A percentile compares a stretch with the other conserved stretches of the same genome.
phyloP scores from a whole-genome alignment of 2,888 invertebrate genomes.

The Blomia tropicalis region DNA sequence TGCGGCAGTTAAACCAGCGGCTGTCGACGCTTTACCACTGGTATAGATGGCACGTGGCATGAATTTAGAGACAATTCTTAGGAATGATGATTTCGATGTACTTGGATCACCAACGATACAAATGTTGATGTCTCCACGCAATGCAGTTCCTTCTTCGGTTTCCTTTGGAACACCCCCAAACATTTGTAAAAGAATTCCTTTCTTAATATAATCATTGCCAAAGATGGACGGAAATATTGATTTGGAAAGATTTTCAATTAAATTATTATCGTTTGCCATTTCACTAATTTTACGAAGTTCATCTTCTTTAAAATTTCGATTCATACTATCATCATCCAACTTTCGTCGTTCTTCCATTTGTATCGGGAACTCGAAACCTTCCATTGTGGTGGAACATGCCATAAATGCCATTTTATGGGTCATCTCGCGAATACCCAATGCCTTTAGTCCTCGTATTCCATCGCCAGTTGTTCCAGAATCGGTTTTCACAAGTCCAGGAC shows the following conservation, averaged over 20 bases:
- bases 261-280: slow-evolving; percentile 79
- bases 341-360: slow-evolving; percentile 33
- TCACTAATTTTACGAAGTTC: slow-evolving; percentile 91
- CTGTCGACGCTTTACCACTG: slow-evolving; percentile 91
- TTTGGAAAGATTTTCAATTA: slow-evolving; percentile 73
- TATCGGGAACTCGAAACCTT: slow-evolving; percentile 18
- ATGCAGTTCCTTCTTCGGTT: slow-evolving; percentile 71
- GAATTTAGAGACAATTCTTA: slow-evolving; percentile 72
- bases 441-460: slow-evolving; percentile 70
- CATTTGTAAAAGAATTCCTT: slow-evolving; percentile 70
- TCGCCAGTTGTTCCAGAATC: slow-evolving; percentile 40
- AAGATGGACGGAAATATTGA: slow-evolving; percentile 91
- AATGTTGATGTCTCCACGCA: slow-evolving; percentile 90
- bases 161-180: slow-evolving; percentile 93
- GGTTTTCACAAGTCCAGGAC: slow-evolving; percentile 18
- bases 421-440: slow-evolving; percentile 68
- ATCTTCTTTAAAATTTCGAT: slow-evolving; percentile 41
- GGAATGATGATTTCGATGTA: slow-evolving; percentile 90
- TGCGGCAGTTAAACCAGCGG: slow-evolving; percentile 95
- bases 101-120: slow-evolving; percentile 98
- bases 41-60: slow-evolving; percentile 93
- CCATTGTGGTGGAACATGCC: slow-evolving; percentile 51
- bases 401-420: slow-evolving; percentile 79
- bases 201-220: slow-evolving; percentile 85
- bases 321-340: slow-evolving; percentile 14